phyloP scores from a whole-genome alignment of 2,888 invertebrate genomes.

The Nymphalis polychloros region DNA sequence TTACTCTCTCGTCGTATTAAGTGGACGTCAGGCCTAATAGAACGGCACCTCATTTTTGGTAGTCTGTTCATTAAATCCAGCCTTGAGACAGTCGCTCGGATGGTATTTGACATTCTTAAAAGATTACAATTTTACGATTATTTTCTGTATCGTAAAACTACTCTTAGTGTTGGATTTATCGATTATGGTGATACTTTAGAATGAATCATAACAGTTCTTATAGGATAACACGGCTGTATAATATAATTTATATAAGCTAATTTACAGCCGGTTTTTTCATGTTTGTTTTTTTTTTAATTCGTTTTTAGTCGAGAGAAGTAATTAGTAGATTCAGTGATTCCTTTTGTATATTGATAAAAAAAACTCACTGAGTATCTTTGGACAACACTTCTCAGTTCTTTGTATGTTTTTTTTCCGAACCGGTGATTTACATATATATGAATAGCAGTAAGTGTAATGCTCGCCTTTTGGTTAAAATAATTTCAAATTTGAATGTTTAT shows the following conservation, averaged over 20 bases:
- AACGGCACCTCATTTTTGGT: constrained; percentile 33
- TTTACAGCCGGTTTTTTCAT: neutral
- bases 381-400: too few relatives aligned
- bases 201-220: constrained; percentile 8
- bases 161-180: constrained; percentile 24
- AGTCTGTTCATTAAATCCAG: constrained; percentile 35
- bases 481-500: too few relatives aligned
- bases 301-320: too few relatives aligned
- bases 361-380: too few relatives aligned
- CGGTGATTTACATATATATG: too few relatives aligned
- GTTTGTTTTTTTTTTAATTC: neutral
- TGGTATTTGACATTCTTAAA: constrained; percentile 49
- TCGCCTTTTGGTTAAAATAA: too few relatives aligned
- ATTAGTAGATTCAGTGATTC: too few relatives aligned
- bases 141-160: constrained; percentile 25
- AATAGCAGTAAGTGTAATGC: too few relatives aligned
- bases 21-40: constrained; percentile 16
- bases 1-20: neutral
- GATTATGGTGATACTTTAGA: constrained; percentile 21
- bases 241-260: constrained; percentile 9
- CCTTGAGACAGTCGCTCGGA: constrained; percentile 37
- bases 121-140: constrained; percentile 38
- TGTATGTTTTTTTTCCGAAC: too few relatives aligned
- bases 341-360: too few relatives aligned
- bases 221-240: neutral